A percentile compares a stretch with the other conserved stretches of the same genome.
Evolutionary conservation across 2,888 invertebrate genomes (phyloP).

Genomic region (Leucozona laternaria): DNA sequence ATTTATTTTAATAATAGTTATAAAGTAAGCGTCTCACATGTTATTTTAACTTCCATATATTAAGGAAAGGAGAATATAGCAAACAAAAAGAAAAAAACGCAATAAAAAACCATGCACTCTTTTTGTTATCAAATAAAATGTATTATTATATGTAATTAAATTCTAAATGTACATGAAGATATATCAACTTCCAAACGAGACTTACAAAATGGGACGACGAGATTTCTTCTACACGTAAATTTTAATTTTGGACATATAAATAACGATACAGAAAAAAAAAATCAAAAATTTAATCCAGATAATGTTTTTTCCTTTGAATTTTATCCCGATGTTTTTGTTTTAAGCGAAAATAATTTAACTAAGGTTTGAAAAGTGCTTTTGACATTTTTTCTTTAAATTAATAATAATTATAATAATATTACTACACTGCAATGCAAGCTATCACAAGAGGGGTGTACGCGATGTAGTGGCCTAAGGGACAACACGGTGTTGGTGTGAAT

Average conservation of each 20-base stretch:
- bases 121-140: conserved; percentile 60
- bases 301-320: conserved; percentile 4
- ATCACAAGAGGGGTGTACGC: conserved; percentile 70
- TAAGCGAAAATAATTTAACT: conserved; percentile 32
- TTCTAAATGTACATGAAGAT: conserved; percentile 63
- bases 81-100: conserved; percentile 34
- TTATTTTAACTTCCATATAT: conserved; percentile 36
- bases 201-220: conserved; percentile 63
- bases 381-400: conserved; percentile 32
- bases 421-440: conserved; percentile 68
- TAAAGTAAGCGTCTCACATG: conserved; percentile 38
- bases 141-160: conserved; percentile 59
- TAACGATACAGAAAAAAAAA: conserved; percentile 23
- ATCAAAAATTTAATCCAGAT: conserved; percentile 39
- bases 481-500: conserved; percentile 18
- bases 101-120: conserved; percentile 49
- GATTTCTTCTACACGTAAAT: conserved; percentile 60
- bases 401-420: conserved; percentile 36
- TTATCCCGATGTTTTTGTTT: neutral
- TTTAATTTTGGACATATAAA: conserved; percentile 38
- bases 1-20: conserved; percentile 39
- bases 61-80: conserved; percentile 30
- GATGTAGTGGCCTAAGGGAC: conserved; percentile 50
- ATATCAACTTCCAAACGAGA: conserved; percentile 56
- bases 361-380: conserved; percentile 54